Conservation (phyloP, 2,888 invertebrate genomes). For the Nephrotoma flavescens region DNA sequence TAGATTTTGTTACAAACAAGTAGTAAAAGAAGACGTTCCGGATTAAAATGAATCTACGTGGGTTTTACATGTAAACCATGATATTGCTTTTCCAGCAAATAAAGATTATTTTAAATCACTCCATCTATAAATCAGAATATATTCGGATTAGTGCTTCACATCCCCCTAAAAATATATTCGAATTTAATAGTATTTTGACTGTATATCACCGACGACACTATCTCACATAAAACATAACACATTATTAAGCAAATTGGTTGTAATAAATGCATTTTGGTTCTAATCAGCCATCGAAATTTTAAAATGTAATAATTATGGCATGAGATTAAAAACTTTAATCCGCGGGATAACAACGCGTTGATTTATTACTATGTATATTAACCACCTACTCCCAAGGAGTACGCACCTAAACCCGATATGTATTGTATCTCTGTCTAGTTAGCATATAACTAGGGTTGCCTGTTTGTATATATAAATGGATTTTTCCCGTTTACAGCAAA, state of each 20-base stretch:
- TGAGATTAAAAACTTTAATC: background rate
- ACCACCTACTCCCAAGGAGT: no score
- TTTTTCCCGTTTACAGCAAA: background rate
- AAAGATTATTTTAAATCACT: no score
- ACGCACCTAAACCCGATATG: no score
- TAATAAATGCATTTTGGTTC: background rate
- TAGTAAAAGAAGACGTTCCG: no score
- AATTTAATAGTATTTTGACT: background rate
- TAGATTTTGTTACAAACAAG: no score
- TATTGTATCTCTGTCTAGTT: background rate
- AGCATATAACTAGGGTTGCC: background rate
- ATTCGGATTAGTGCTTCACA: no score
- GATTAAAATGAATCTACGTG: no score
- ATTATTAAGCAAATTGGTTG: background rate
- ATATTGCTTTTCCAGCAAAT: no score
- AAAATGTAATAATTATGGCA: background rate
- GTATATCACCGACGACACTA: background rate
- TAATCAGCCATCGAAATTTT: background rate
- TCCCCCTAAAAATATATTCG: no score
- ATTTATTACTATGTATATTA: background rate
- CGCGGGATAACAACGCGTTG: background rate
- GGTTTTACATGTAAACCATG: no score
- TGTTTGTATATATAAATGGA: background rate
- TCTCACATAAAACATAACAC: background rate
- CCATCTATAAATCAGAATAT: no score